These are phyloP conservation scores for Amazona vittata DNA, from an alignment of 2,113 vertebrate genomes.

Conservation along the genomic window DNA sequence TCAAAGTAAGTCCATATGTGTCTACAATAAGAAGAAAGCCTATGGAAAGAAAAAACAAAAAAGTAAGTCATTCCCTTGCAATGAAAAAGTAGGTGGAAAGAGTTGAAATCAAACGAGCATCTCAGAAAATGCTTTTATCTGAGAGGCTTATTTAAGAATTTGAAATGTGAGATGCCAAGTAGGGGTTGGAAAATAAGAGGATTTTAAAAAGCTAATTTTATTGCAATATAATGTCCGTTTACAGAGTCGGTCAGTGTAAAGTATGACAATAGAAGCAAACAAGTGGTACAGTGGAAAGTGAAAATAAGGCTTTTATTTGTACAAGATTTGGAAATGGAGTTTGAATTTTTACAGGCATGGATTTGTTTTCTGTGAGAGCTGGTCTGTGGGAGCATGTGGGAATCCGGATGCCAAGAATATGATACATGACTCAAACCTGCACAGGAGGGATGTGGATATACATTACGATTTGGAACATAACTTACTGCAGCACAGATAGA, in stretches of 20 bases:
- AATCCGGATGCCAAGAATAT: background rate
- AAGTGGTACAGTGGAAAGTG: background rate
- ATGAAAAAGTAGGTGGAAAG: background rate
- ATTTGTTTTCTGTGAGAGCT: background rate
- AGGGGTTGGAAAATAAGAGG: background rate
- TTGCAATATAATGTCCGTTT: background rate
- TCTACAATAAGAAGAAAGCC: slow-evolving; percentile 4
- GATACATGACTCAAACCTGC: background rate
- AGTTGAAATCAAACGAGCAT: background rate
- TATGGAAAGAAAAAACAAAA: background rate
- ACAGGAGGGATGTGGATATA: background rate
- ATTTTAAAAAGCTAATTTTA: background rate
- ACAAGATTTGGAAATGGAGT: background rate
- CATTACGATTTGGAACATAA: background rate
- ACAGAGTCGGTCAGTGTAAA: background rate
- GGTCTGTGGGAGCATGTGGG: background rate
- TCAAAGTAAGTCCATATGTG: background rate
- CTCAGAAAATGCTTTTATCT: background rate
- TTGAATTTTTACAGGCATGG: background rate
- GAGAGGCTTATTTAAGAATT: background rate
- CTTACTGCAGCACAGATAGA: background rate
- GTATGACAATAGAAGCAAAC: background rate
- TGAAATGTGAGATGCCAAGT: background rate
- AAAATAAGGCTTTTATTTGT: background rate
- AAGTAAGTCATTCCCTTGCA: background rate